phyloP scores from a whole-genome alignment of 2,113 vertebrate species.

The Semnornis frantzii region DNA sequence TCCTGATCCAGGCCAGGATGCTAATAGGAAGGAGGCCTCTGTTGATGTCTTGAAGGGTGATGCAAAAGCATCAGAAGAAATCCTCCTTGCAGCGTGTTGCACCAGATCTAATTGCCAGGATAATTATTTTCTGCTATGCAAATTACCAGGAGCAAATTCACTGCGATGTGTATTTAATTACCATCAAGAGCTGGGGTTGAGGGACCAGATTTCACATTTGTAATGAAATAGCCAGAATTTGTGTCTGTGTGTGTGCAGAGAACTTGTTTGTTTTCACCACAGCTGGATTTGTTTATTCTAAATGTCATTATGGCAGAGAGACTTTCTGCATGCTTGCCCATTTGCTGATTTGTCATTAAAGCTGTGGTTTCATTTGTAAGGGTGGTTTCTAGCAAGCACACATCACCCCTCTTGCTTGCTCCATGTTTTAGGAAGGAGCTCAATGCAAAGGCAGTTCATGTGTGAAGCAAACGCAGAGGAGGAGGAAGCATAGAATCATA shows the following conservation, averaged over 20 bases:
- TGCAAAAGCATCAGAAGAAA: background rate
- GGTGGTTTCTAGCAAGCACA: conserved; percentile 32
- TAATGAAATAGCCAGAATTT: conserved; percentile 64
- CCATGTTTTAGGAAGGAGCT: background rate
- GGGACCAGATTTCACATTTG: conserved; percentile 17
- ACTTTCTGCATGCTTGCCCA: background rate
- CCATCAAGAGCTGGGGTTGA: conserved; percentile 27
- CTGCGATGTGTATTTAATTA: conserved; percentile 69
- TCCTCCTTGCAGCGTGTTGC: background rate
- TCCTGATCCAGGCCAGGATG: no score
- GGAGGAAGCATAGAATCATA: no score
- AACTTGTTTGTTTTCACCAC: conserved; percentile 47
- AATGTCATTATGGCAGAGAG: conserved; percentile 49
- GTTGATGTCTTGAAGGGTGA: background rate
- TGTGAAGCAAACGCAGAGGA: background rate
- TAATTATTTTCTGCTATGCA: conserved; percentile 69
- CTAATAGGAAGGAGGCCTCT: no score
- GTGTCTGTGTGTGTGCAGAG: conserved; percentile 41
- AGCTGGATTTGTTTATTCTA: conserved; percentile 69
- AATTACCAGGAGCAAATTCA: conserved; percentile 60
- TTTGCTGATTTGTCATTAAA: conserved; percentile 19
- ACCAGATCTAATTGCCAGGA: conserved; percentile 59
- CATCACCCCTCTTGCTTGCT: background rate
- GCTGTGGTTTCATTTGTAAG: conserved; percentile 28
- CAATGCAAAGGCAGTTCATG: background rate